Evolutionary conservation across 2,113 vertebrate genomes (phyloP).

Genomic region (Dipodomys stephensi): DNA sequence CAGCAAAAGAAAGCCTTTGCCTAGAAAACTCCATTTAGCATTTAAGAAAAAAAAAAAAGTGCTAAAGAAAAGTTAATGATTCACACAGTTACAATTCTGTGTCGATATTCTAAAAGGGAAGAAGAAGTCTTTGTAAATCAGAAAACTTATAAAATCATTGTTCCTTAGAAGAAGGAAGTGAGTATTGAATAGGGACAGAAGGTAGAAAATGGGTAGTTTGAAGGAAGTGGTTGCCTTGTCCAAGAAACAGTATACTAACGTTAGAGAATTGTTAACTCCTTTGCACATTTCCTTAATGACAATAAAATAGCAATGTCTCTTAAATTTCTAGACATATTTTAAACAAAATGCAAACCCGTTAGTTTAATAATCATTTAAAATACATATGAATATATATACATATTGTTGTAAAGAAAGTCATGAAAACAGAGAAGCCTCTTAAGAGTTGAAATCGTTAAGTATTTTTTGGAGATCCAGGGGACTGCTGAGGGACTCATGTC

Average conservation of each 20-base stretch:
- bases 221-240: too few relatives aligned
- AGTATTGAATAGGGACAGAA: too few relatives aligned
- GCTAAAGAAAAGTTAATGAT: not conserved
- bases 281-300: too few relatives aligned
- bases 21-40: slow-evolving; percentile 13
- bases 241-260: too few relatives aligned
- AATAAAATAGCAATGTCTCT: not conserved
- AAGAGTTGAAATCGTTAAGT: too few relatives aligned
- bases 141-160: not conserved
- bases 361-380: not conserved
- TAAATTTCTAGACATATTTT: not conserved
- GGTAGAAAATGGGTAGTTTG: too few relatives aligned
- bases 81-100: not conserved
- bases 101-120: not conserved
- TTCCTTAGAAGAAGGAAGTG: not conserved
- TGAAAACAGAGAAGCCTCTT: too few relatives aligned
- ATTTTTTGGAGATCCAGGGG: too few relatives aligned
- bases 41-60: not conserved
- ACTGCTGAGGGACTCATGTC: too few relatives aligned
- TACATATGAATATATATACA: too few relatives aligned
- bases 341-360: not conserved
- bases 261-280: too few relatives aligned
- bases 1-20: not conserved
- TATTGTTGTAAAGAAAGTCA: too few relatives aligned
- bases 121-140: not conserved